Conservation (phyloP, 2,113 vertebrate species). For the Bos javanicus region DNA sequence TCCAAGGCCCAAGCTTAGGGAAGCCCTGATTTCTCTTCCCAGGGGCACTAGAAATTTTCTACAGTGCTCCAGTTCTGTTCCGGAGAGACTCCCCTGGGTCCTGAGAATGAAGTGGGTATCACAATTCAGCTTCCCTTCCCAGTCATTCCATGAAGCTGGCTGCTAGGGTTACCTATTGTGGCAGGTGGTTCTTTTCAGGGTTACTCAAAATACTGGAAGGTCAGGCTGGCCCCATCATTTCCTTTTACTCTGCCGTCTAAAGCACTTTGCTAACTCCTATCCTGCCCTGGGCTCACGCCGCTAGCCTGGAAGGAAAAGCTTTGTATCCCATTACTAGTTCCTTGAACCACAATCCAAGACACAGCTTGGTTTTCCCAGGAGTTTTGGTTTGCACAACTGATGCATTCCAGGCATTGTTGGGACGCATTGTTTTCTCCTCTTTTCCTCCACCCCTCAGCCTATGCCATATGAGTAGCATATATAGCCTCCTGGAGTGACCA, state of each 20-base stretch:
- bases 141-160: not conserved
- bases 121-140: not conserved
- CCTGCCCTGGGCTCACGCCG: not conserved
- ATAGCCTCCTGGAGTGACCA: not conserved
- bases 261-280: constrained; percentile 24
- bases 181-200: constrained; percentile 52
- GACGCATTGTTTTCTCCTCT: constrained; percentile 51
- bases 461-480: not conserved
- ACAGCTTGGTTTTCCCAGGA: constrained; percentile 64
- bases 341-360: constrained; percentile 55
- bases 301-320: not conserved
- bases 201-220: constrained; percentile 40
- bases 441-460: constrained; percentile 18
- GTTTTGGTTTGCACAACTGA: constrained; percentile 71
- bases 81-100: not conserved
- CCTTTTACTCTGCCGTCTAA: constrained; percentile 7
- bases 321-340: constrained; percentile 49
- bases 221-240: not conserved
- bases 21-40: not conserved
- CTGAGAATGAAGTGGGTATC: not conserved
- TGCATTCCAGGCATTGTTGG: constrained; percentile 67
- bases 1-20: not conserved
- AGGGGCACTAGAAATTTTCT: not conserved
- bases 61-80: not conserved
- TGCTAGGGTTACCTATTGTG: constrained; percentile 38